These are phyloP conservation scores for Caerostris extrusa DNA, from an alignment of 1,140 invertebrate genomes.

Conservation along the genomic window DNA sequence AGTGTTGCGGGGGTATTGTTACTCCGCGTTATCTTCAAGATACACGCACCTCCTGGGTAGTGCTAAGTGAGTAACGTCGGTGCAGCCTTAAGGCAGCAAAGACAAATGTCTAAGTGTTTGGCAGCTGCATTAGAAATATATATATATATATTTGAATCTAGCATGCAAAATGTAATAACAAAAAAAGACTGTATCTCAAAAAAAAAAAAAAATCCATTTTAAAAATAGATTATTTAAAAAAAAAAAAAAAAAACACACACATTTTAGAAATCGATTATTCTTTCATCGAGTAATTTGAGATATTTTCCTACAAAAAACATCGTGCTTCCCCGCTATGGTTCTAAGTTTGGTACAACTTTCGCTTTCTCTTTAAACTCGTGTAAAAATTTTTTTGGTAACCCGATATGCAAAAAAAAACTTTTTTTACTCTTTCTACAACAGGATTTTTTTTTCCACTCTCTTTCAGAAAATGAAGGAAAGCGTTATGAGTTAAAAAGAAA, in stretches of 20 bases:
- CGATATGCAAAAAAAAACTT: not conserved
- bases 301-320: constrained; percentile 27
- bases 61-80: no score
- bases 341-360: constrained; percentile 20
- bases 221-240: no score
- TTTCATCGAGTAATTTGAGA: constrained; percentile 9
- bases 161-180: no score
- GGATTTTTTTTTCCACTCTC: not conserved
- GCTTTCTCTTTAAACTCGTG: constrained; percentile 13
- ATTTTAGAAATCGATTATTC: not conserved
- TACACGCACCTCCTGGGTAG: no score
- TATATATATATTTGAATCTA: no score
- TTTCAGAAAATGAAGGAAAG: not conserved
- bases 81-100: no score
- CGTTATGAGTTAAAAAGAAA: not conserved
- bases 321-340: not conserved
- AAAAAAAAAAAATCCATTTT: no score
- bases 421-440: not conserved
- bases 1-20: no score
- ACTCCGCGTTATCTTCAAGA: no score
- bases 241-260: not conserved
- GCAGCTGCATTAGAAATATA: no score
- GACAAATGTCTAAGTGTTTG: no score
- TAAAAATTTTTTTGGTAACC: not conserved
- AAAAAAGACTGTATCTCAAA: no score